Percentiles rank a stretch among this genome's conserved stretches.
Evolutionary conservation across 1,140 invertebrate genomes (phyloP).

Genomic region (Aphis gossypii): DNA sequence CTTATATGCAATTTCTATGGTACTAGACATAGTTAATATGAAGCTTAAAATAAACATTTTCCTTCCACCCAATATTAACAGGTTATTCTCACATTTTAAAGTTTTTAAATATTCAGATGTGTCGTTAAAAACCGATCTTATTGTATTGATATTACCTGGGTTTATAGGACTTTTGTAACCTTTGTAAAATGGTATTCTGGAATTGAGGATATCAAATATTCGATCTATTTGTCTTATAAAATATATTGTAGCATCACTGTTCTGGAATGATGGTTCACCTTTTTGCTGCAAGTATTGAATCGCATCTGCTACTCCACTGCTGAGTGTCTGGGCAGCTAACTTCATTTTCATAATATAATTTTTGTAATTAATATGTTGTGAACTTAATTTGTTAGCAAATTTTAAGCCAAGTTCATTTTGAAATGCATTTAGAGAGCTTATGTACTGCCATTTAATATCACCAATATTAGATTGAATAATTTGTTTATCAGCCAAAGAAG

Average conservation of each 20-base stretch:
- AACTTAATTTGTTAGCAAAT: background rate
- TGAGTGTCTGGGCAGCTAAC: background rate
- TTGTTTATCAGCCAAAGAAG: background rate
- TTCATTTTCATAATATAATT: background rate
- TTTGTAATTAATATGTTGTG: background rate
- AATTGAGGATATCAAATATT: background rate
- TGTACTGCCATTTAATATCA: background rate
- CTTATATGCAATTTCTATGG: too few relatives aligned
- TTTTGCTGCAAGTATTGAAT: background rate
- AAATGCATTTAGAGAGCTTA: background rate
- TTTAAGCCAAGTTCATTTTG: background rate
- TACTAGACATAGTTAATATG: too few relatives aligned
- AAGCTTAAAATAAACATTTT: too few relatives aligned
- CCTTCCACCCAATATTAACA: too few relatives aligned
- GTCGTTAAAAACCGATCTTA: background rate
- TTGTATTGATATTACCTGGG: background rate
- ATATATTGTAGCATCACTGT: background rate
- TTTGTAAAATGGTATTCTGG: background rate
- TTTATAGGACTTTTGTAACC: conserved; percentile 7
- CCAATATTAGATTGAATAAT: background rate
- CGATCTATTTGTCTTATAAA: background rate
- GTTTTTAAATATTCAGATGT: conserved; percentile 14
- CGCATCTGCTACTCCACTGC: background rate
- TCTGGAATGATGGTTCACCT: conserved; percentile 6
- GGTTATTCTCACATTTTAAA: background rate